Conservation (phyloP, 2,797 vertebrate genomes). For the Neostethus bicornis region DNA sequence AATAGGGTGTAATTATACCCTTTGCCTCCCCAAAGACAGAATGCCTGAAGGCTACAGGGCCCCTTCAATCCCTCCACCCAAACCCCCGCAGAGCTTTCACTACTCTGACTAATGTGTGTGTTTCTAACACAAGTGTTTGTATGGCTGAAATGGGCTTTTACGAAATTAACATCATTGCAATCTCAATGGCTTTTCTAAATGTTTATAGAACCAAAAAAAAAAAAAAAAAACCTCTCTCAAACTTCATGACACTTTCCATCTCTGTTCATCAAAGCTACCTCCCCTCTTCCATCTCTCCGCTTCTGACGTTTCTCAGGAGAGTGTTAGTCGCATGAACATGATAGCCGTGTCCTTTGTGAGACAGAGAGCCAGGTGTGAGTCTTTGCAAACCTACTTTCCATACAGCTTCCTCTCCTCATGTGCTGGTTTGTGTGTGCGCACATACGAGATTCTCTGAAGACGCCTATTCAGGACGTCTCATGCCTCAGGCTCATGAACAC, state of each 20-base stretch:
- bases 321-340: constrained; percentile 65
- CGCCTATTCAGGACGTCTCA: constrained; percentile 61
- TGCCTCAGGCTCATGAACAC: constrained; percentile 66
- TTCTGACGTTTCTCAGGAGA: constrained; percentile 53
- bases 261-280: constrained; percentile 42
- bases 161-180: constrained; percentile 14
- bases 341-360: constrained; percentile 45
- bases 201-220: background rate
- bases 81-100: constrained; percentile 56
- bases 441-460: constrained; percentile 60
- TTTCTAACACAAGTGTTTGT: constrained; percentile 29
- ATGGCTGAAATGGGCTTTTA: constrained; percentile 24
- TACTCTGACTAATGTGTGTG: constrained; percentile 30
- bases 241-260: constrained; percentile 6
- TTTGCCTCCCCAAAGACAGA: constrained; percentile 66
- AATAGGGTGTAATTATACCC: constrained; percentile 80
- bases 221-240: constrained; percentile 4
- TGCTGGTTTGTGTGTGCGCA: constrained; percentile 11
- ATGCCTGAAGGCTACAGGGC: constrained; percentile 64
- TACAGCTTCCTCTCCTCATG: constrained; percentile 15
- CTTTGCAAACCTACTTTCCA: constrained; percentile 55
- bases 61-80: constrained; percentile 55
- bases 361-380: constrained; percentile 51
- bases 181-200: constrained; percentile 1
- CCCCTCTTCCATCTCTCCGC: constrained; percentile 19